Base-by-base conservation (phyloP, 2,797 vertebrate species). In the Falco rusticolus region DNA sequence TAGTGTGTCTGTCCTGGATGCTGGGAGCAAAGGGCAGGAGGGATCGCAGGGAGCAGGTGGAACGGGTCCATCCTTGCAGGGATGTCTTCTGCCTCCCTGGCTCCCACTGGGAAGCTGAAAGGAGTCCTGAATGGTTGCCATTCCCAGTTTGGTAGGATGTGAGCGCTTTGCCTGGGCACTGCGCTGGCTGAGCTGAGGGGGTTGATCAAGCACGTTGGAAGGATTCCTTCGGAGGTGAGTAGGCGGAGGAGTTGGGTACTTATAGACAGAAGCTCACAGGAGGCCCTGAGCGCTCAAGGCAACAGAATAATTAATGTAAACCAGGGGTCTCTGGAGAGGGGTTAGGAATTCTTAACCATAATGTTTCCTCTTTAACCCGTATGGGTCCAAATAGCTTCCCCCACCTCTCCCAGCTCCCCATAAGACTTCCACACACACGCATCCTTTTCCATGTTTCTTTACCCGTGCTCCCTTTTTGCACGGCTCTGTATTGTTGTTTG, bases 241-340 rank as follows among this genome's bases (percentile, higher is more conserved):
- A 74, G 93, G 85, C 56, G 34, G 91, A 92, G 50, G 86, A 87
- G 53, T 61, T 87, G 86, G 84, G 68, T 94, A 65, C 94, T 95
- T 96, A 70, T 22, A 95, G 96, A 91, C 60, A 77, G 93, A 94
- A 93, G 81, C 91, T 95, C 93, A 84, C 84, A 72, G 65, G 91
- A 94, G 91, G 94, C 94, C 69, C 50, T 10, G 57, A 80, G 86
- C 97, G 98, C 98, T 98, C 96, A 97, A 94, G 98, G 98, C 98
- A 98, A 91, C 66, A 87, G 95, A 97, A 97, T 98, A 98, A 98
- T 98, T 98, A 98, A 98, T 98, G 97, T 98, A 98, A 98, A 98
- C 97, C 92, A 91, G 94, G 88, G 96, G 94, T 97, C 98, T 98
- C 97, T 78, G 51, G 98, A 98, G 98, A 98, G 91, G 94, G 93